Base-by-base conservation (phyloP, 2,888 invertebrate genomes). In the Drosophila hamatofila region DNA sequence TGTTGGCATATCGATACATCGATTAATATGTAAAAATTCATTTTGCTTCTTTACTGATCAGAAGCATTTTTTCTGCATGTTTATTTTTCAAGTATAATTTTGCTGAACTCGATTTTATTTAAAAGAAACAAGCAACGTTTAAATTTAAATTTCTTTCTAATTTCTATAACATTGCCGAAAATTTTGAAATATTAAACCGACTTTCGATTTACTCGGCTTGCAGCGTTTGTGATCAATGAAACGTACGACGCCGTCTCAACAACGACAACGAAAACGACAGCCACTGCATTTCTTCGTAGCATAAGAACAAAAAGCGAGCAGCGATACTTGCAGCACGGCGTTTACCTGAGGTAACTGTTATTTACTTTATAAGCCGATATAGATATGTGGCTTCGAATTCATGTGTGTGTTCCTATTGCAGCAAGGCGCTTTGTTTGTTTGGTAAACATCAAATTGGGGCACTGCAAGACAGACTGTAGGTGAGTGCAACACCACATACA, bases 161-260 rank as follows among this genome's bases (percentile, higher is more conserved):
- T 68, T 60, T 44, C 23, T 21, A 48, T 21, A 49, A 14, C 14
- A 30, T 16, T 18, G 3, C 39, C 7, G 27, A 41, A 42, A 37
- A 44, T 12, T 23, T 39, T 41, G 27, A 2, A 35, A 25, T 59
- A 52, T n/a, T 16, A n/a, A 35, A 11, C 7, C 27, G 33, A 23
- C 3, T 6, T 11, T 14, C 16, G 9, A 37, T 6, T 44, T n/a
- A 8, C 6, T 18, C 14, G 4, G 39, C 56, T 62, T 61, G 42
- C 44, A 54, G 57, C 60, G 37, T 49, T 63, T 37, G 72, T 62
- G 58, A 54, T 57, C 37, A 51, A 30, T 46, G 46, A 58, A 61
- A 70, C 64, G 66, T 66, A 72, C 77, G 83, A 81, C 83, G 83
- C 82, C 67, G 85, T 80, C 67, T 74, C 52, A 54, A 71, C 81